These are phyloP conservation scores for Diloba caeruleocephala DNA, from an alignment of 2,888 invertebrate genomes.

Conservation along the genomic window DNA sequence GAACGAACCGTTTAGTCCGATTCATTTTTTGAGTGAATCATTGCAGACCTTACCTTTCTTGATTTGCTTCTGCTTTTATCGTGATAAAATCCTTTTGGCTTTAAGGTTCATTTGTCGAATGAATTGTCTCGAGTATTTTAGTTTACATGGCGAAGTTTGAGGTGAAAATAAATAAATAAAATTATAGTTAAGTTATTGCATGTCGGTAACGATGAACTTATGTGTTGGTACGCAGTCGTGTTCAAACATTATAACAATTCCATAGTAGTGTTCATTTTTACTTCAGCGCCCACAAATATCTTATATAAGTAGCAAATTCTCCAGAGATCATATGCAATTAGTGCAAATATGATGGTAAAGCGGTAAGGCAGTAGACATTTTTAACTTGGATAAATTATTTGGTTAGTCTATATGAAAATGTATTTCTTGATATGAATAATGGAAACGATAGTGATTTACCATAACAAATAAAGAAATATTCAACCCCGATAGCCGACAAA, in stretches of 20 bases:
- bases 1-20: constrained; percentile 52
- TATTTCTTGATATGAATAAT: too few species aligned
- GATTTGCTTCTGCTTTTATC: constrained; percentile 21
- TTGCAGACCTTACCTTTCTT: constrained; percentile 39
- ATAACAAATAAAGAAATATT: too few species aligned
- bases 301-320: constrained; percentile 4
- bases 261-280: constrained; percentile 9
- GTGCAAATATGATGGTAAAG: background rate
- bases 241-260: constrained; percentile 12
- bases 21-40: constrained; percentile 57
- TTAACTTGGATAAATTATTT: too few species aligned
- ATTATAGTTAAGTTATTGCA: background rate
- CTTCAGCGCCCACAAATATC: constrained; percentile 30
- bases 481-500: too few species aligned
- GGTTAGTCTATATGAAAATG: too few species aligned
- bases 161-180: too few species aligned
- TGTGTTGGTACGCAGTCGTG: constrained; percentile 18
- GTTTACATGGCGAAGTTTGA: background rate
- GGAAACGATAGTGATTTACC: too few species aligned
- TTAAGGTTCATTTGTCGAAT: constrained; percentile 9
- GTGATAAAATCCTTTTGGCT: background rate
- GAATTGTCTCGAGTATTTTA: constrained; percentile 2
- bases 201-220: constrained; percentile 7
- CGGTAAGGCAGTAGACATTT: too few species aligned
- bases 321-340: constrained; percentile 8